Conservation (phyloP, 2,888 invertebrate species). For the Yponomeuta sedellus region DNA sequence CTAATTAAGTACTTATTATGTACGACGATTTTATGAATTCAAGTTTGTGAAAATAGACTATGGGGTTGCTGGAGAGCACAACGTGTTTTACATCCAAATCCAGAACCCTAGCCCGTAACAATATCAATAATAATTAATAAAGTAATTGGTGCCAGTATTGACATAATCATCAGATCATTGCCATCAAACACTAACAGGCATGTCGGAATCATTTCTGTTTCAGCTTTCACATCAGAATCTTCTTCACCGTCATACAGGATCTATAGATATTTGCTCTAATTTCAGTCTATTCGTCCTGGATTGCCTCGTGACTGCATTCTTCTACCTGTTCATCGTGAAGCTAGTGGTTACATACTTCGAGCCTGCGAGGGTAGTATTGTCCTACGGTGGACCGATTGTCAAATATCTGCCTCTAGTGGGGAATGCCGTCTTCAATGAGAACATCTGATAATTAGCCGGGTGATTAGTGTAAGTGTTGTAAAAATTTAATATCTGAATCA, state of each 20-base stretch:
- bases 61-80: too few species aligned
- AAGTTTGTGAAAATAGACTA: too few species aligned
- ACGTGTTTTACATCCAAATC: too few species aligned
- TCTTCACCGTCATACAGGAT: slow-evolving; percentile 9
- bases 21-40: too few species aligned
- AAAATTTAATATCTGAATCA: background rate
- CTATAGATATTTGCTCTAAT: slow-evolving; percentile 24
- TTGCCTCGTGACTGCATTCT: slow-evolving; percentile 58
- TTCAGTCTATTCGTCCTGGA: slow-evolving; percentile 75
- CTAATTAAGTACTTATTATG: too few species aligned
- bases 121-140: too few species aligned
- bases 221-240: background rate
- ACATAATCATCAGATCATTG: background rate
- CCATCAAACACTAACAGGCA: background rate
- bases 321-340: slow-evolving; percentile 65
- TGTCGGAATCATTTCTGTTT: background rate
- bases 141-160: too few species aligned
- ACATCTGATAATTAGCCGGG: background rate
- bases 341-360: slow-evolving; percentile 51
- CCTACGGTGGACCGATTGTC: slow-evolving; percentile 50
- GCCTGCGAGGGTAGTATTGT: slow-evolving; percentile 41
- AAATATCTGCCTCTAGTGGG: slow-evolving; percentile 57
- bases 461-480: background rate
- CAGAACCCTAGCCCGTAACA: too few species aligned
- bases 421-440: slow-evolving; percentile 48